phyloP scores from a whole-genome alignment of 2,888 invertebrate species.

The Campopleginae sp. region DNA sequence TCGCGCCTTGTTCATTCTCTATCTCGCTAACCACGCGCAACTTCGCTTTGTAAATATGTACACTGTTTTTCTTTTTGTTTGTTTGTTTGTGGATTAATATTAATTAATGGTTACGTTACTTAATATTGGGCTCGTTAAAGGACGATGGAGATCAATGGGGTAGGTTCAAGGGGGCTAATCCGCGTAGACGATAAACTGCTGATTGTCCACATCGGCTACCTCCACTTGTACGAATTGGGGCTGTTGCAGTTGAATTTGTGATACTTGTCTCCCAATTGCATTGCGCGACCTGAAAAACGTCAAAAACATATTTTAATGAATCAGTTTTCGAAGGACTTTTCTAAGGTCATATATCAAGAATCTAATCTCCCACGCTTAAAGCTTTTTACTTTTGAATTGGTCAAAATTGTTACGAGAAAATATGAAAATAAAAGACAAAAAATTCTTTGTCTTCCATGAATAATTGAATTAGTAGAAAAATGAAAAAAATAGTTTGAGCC shows the following conservation, averaged over 20 bases:
- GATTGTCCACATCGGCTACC: conserved; percentile 90
- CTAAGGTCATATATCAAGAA: too few relatives aligned
- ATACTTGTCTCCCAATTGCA: conserved; percentile 86
- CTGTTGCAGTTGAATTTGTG: conserved; percentile 86
- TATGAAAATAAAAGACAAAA: too few relatives aligned
- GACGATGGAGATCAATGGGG: conserved; percentile 74
- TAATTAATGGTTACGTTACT: conserved; percentile 82
- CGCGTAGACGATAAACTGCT: conserved; percentile 94
- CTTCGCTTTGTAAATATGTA: conserved; percentile 82
- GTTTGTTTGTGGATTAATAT: conserved; percentile 75
- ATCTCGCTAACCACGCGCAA: conserved; percentile 64
- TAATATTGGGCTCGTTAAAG: conserved; percentile 76
- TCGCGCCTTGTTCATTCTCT: conserved; percentile 73
- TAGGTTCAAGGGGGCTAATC: conserved; percentile 86
- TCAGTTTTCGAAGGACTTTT: too few relatives aligned
- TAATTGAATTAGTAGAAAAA: too few relatives aligned
- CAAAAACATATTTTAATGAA: background rate
- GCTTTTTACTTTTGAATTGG: too few relatives aligned
- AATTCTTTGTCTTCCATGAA: too few relatives aligned
- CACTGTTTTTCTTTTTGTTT: conserved; percentile 75
- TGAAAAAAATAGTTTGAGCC: too few relatives aligned
- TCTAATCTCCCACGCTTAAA: too few relatives aligned
- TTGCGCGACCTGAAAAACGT: conserved; percentile 86
- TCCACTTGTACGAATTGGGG: conserved; percentile 90
- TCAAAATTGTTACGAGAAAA: too few relatives aligned